Evolutionary conservation across 1,140 invertebrate species (phyloP).

Genomic region (Zophobas atratus): DNA sequence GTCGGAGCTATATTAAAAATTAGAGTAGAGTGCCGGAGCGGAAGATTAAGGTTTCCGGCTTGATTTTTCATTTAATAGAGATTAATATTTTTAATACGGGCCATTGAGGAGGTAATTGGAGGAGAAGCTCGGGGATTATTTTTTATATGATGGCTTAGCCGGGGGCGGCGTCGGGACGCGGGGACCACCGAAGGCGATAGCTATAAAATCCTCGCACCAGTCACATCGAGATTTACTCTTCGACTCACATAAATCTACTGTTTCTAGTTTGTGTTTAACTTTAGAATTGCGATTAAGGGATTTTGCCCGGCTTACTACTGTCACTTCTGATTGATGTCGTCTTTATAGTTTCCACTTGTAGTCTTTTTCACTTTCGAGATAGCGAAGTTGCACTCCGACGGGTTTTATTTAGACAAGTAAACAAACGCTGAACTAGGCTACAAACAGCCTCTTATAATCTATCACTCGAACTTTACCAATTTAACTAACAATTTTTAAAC

Average conservation of each 20-base stretch:
- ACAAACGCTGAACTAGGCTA: too few relatives aligned
- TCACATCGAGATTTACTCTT: conserved; percentile 44
- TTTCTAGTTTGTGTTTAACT: conserved; percentile 49
- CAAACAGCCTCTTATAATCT: too few relatives aligned
- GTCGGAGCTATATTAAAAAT: conserved; percentile 47
- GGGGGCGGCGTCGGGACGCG: not conserved
- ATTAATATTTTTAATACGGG: conserved; percentile 41
- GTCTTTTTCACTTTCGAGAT: not conserved
- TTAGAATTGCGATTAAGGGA: conserved; percentile 48
- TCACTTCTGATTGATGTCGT: conserved; percentile 39
- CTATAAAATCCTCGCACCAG: conserved; percentile 40
- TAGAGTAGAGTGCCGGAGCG: conserved; percentile 25
- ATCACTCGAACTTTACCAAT: too few relatives aligned
- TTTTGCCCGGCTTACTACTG: conserved; percentile 25
- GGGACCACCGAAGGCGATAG: conserved; percentile 8
- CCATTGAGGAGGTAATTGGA: conserved; percentile 26
- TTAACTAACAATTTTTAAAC: too few relatives aligned
- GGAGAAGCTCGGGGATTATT: conserved; percentile 13
- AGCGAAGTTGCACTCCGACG: not conserved
- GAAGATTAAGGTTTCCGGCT: conserved; percentile 35
- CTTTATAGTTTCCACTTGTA: conserved; percentile 20
- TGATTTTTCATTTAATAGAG: conserved; percentile 43
- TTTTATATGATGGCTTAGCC: conserved; percentile 2
- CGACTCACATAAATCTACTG: conserved; percentile 46
- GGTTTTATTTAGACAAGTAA: not conserved